A percentile compares a stretch with the other conserved stretches of the same genome.
Conservation (phyloP, 2,113 vertebrate species). For the Chaetops frenatus region DNA sequence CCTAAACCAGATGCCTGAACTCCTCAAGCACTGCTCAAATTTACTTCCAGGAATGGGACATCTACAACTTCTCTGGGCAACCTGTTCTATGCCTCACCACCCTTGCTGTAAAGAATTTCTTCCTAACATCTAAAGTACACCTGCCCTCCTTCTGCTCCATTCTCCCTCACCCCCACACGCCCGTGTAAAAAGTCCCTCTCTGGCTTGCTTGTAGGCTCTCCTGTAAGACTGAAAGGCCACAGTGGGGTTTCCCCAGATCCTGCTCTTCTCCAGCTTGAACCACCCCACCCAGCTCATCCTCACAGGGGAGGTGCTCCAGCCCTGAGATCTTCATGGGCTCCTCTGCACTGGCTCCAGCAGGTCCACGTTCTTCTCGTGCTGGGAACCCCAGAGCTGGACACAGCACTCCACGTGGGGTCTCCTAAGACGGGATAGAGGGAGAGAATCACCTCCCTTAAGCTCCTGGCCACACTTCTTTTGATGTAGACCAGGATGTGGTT, state of each 20-base stretch:
- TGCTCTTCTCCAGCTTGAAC: not conserved
- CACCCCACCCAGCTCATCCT: not conserved
- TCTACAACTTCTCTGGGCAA: not conserved
- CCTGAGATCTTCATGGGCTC: not conserved
- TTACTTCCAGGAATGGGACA: not conserved
- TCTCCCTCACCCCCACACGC: not conserved
- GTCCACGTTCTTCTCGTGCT: not conserved
- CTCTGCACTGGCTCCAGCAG: accelerated
- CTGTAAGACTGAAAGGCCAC: not conserved
- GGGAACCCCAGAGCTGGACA: not conserved
- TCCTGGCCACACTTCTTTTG: not conserved
- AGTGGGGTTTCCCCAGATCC: not conserved
- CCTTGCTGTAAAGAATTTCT: not conserved
- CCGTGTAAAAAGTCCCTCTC: not conserved
- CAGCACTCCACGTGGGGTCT: no score
- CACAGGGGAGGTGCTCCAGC: not conserved
- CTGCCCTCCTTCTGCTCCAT: not conserved
- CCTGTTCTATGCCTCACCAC: no score
- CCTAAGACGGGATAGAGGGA: not conserved
- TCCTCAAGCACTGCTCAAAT: not conserved
- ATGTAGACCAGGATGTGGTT: no score
- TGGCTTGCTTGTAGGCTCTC: no score
- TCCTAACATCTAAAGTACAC: not conserved
- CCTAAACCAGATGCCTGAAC: not conserved
- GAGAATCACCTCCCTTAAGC: no score